Evolutionary conservation across 2,797 vertebrate species (phyloP).

Genomic region (Gallinago nigripennis): DNA sequence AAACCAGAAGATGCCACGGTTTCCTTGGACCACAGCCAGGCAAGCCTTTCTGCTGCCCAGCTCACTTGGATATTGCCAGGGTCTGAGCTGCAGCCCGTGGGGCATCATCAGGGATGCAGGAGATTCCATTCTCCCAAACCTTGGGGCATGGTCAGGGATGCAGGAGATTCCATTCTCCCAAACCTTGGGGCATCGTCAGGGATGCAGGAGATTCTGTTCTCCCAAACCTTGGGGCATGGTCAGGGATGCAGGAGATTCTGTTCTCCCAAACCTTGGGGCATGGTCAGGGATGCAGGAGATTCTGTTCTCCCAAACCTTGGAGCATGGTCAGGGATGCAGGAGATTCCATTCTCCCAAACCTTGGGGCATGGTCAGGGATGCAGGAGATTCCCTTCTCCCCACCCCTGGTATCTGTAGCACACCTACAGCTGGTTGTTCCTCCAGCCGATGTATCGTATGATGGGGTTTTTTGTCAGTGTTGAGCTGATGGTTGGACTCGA

Average conservation of each 20-base stretch:
- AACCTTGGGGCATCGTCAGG: too few relatives aligned
- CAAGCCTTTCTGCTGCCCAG: neutral
- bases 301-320: too few relatives aligned
- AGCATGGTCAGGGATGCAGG: too few relatives aligned
- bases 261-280: neutral
- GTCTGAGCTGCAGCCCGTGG: neutral
- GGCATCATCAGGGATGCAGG: neutral
- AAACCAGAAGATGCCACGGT: neutral
- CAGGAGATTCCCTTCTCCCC: too few relatives aligned
- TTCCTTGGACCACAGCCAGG: neutral
- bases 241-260: too few relatives aligned
- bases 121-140: too few relatives aligned
- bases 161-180: too few relatives aligned
- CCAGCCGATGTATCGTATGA: neutral
- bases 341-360: too few relatives aligned
- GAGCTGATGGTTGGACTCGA: neutral
- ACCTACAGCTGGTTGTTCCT: neutral
- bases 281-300: too few relatives aligned
- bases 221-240: neutral
- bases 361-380: too few relatives aligned
- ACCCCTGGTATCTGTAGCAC: neutral
- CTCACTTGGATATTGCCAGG: neutral
- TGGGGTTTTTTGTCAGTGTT: neutral
- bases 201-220: too few relatives aligned
- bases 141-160: too few relatives aligned